Evolutionary conservation across 92 coral and sea anemone species (phyloP), one percentile per base, ranked within the genome.

Genomic region (Epizoanthus scotinus): DNA sequence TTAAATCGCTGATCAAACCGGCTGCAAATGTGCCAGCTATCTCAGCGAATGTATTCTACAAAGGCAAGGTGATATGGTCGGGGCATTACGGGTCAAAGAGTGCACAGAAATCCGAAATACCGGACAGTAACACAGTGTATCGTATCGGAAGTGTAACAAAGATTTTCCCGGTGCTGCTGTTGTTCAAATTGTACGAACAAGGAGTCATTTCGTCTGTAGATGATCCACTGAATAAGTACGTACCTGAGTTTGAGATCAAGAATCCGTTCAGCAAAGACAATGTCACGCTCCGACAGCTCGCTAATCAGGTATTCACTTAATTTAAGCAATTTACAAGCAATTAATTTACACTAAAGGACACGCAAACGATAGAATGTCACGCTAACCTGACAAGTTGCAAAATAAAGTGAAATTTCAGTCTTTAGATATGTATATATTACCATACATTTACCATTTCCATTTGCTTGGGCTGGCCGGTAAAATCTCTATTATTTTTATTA

Each of bases 261-360:
- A 92, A 92, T 75, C 91, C 91, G 5, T 92, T 92, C 72, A 87
- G 82, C 22, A 73, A 71, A 49, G 97, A 90, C 50, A 77, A 77
- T 71, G 87, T 92, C 65, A 92, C 97, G 71, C 89, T 92, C 64
- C 90, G 97, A 70, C 89, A 92, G 63, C 91, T 92, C 28, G 89
- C 91, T 15, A 90, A 84, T 69, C 97, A 92, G 79, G 86, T 88
- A 86, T 83, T 34, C 40, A 34, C 40, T 34, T 2, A 34, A 34
- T 34, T 34, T 34, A 34, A 34, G 40, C 40, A 34, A 34, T 34
- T 34, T n/a, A n/a, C n/a, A n/a, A n/a, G 40, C 40, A 5, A 34
- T 34, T 34, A 34, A 34, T 34, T n/a, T n/a, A n/a, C n/a, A n/a
- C n/a, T n/a, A n/a, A n/a, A n/a, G 6, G 6, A 34, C 40, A 0